These are phyloP conservation scores for Hemiscyllium ocellatum DNA, from an alignment of 2,113 vertebrate genomes.

Conservation along the genomic window DNA sequence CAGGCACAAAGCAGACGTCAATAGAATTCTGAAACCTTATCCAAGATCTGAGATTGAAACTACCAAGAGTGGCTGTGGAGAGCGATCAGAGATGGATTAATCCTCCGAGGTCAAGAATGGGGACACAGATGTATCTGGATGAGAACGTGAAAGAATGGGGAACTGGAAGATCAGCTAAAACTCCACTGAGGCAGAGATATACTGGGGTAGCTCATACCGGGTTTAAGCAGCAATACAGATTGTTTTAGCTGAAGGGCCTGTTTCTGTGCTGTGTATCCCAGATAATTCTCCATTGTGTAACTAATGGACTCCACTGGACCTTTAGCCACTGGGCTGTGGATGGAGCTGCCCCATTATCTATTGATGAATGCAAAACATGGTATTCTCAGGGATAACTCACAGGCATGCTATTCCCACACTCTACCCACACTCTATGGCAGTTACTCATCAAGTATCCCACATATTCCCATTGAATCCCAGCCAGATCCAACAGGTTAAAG, in stretches of 20 bases:
- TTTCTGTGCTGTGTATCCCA: background rate
- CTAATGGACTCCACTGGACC: background rate
- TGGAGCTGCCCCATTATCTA: background rate
- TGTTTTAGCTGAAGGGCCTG: background rate
- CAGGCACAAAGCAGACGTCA: conserved; percentile 7
- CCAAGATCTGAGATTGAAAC: background rate
- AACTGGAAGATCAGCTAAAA: background rate
- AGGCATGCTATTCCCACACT: background rate
- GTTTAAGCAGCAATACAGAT: background rate
- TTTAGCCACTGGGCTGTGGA: background rate
- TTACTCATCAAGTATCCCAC: background rate
- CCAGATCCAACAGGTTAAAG: background rate
- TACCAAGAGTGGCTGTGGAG: background rate
- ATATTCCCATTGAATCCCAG: background rate
- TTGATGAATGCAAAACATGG: background rate
- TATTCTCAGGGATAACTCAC: background rate
- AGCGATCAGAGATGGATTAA: background rate
- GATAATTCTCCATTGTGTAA: background rate
- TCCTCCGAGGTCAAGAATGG: background rate
- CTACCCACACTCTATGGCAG: background rate
- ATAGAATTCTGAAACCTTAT: background rate
- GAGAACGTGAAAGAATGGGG: background rate
- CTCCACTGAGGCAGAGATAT: background rate
- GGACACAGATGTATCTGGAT: background rate
- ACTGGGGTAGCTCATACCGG: background rate